Base-by-base conservation (phyloP, 2,888 invertebrate species). In the Pristionchus japonicus region DNA sequence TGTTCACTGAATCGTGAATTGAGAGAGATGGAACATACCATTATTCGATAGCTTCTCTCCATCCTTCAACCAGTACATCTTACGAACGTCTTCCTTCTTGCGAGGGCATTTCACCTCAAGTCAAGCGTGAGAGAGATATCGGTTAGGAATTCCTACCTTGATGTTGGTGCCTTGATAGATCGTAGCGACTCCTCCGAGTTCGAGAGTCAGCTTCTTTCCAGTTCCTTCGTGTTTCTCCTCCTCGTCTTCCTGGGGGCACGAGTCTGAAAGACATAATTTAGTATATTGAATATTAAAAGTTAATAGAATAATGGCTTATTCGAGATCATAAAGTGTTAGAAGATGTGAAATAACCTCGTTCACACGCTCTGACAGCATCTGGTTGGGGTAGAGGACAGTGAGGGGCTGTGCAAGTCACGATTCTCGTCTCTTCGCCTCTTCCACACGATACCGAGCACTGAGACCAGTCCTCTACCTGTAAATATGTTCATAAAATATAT, bases 371-470 rank as follows among this genome's bases (percentile, higher is more conserved):
- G 23, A n/a, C 49, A 3, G 82, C 20, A 40, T 37, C 64, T 3
- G n/a, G 74, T 4, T n/a, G 87, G 7, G 27, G 49, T 1, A 31
- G 86, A 27, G 74, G 70, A 70, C 27, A 40, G 43, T 70, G 49
- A 9, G 23, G 96, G 94, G 97, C 97, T n/a, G 97, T 97, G 43
- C 87, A 87, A 80, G 95, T 95, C 67, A 97, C 96, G 90, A 96
- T 96, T 91, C 98, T 96, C 87, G 96, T 97, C 95, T 98, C 97
- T 87, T 97, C 95, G 0, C 98, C 98, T 23, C 97, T 97, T 0
- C 98, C 98, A 94, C 98, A 99, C n/a, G 97, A 96, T 94, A 97
- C 97, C 23, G 97, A 97, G 95, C 98, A 99, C 95, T 97, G 94
- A 0, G 92, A 92, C 94, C 93, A 94, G 84, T 92, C 90, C 4